Evolutionary conservation across 92 coral and sea anemone genomes (phyloP).

Genomic region (Muricea muricata): DNA sequence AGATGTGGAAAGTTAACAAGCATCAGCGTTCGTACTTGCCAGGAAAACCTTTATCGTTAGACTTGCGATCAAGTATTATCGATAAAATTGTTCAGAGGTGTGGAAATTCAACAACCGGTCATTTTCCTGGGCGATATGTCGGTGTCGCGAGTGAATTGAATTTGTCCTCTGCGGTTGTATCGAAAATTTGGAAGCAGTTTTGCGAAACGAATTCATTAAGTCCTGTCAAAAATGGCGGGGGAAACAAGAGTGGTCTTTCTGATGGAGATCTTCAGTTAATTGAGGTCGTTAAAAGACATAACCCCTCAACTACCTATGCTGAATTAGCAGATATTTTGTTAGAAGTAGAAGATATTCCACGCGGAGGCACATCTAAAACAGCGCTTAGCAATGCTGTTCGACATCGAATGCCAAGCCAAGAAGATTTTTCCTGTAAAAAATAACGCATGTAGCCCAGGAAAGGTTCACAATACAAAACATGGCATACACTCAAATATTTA

Average conservation of each 20-base stretch:
- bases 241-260: slow-evolving; percentile 53
- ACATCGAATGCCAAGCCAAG: background rate
- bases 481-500: background rate
- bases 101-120: slow-evolving; percentile 57
- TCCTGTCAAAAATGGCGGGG: slow-evolving; percentile 43
- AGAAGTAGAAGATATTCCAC: slow-evolving; percentile 47
- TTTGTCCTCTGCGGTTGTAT: no score
- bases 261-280: no score
- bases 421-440: background rate
- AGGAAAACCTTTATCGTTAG: no score
- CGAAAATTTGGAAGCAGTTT: slow-evolving; percentile 62
- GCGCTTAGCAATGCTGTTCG: slow-evolving; percentile 25
- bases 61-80: no score
- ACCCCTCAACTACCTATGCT: slow-evolving; percentile 40
- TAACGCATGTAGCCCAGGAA: no score
- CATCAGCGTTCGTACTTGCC: no score
- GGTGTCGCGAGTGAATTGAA: slow-evolving; percentile 45
- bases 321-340: no score
- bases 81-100: slow-evolving; percentile 52
- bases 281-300: no score
- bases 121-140: slow-evolving; percentile 45
- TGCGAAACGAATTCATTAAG: slow-evolving; percentile 33
- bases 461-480: no score
- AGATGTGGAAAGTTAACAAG: no score
- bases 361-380: slow-evolving; percentile 32